Percentiles rank a stretch among this genome's conserved stretches.
phyloP scores from a whole-genome alignment of 2,797 vertebrate genomes.

The Cheirogaleus major region DNA sequence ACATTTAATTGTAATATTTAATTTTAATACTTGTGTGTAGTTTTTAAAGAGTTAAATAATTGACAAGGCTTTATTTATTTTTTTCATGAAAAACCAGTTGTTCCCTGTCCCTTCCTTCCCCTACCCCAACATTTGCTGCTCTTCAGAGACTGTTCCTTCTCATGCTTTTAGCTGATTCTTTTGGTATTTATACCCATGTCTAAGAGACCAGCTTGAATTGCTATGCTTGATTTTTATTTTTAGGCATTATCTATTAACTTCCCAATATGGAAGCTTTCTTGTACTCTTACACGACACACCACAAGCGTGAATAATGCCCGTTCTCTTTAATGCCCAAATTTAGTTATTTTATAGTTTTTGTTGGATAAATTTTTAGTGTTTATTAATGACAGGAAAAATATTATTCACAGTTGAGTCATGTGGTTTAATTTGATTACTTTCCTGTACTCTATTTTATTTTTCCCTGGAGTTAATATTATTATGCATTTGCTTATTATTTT shows the following conservation, averaged over 20 bases:
- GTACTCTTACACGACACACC: neutral
- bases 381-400: neutral
- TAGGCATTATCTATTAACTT: neutral
- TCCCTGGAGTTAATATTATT: neutral
- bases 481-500: neutral
- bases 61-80: neutral
- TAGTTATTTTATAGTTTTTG: neutral
- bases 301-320: neutral
- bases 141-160: neutral
- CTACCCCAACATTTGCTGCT: too few species aligned
- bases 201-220: neutral
- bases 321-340: neutral
- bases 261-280: neutral
- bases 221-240: neutral
- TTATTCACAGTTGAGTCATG: neutral
- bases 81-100: neutral
- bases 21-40: neutral
- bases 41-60: neutral
- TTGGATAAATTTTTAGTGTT: neutral
- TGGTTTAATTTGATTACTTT: neutral
- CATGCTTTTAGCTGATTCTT: neutral
- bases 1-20: neutral
- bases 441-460: neutral
- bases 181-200: neutral
- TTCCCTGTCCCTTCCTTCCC: neutral